phyloP scores from a whole-genome alignment of 2,888 invertebrate species.

The Macropis europaea region DNA sequence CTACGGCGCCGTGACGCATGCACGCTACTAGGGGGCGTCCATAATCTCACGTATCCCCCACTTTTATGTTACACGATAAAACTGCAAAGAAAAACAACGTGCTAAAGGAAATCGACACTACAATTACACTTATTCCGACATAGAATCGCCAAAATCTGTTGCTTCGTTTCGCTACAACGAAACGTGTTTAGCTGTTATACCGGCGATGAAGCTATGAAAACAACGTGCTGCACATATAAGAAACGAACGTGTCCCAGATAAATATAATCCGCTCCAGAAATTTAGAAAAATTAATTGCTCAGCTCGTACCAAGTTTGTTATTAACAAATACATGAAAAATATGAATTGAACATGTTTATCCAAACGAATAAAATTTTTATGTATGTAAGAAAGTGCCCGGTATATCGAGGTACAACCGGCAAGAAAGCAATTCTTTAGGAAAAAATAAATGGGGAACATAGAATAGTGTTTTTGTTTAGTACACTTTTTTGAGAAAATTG shows the following conservation, averaged over 20 bases:
- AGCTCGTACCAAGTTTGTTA: background rate
- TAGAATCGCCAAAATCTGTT: conserved; percentile 5
- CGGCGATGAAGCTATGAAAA: background rate
- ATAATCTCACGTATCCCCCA: conserved; percentile 56
- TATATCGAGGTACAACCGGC: too few relatives aligned
- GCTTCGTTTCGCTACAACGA: background rate
- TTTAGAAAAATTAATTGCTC: background rate
- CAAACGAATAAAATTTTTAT: too few relatives aligned
- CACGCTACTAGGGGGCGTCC: conserved; percentile 60
- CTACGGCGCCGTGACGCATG: conserved; percentile 61
- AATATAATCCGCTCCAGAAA: background rate
- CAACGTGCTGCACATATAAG: background rate
- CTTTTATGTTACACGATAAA: conserved; percentile 47
- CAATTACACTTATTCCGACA: conserved; percentile 21
- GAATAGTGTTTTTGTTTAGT: too few relatives aligned
- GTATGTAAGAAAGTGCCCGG: too few relatives aligned
- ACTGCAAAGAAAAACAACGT: conserved; percentile 50
- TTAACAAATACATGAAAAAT: background rate
- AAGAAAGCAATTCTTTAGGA: too few relatives aligned
- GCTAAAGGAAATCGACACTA: conserved; percentile 31
- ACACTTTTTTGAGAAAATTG: too few relatives aligned
- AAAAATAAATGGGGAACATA: too few relatives aligned
- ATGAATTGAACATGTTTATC: too few relatives aligned
- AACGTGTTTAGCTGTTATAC: background rate
- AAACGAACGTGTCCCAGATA: background rate